Evolutionary conservation across 2,888 invertebrate genomes (phyloP), one percentile per base, ranked within the genome.

Genomic region (Melinaea menophilus): DNA sequence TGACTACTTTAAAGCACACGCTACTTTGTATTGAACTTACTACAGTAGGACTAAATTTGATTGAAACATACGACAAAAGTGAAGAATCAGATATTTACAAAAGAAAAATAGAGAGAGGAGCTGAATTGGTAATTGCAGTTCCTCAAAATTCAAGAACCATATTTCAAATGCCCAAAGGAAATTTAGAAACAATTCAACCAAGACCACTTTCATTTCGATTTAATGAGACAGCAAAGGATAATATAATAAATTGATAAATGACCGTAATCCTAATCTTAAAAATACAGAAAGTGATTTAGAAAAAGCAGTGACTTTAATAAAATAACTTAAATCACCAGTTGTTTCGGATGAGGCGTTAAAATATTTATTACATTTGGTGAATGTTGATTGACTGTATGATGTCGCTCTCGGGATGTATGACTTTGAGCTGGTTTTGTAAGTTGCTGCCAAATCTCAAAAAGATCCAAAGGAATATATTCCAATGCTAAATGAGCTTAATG

Each of bases 391-490:
- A 59, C 86, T 98, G 31, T 97, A 95, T 78, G 94, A 96, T 79
- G 93, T 95, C 33, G 96, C 98, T 1, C 88, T 98, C 58, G 96
- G 96, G 59, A 95, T 96, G 79, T 98, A 97, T 79, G 95, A 98
- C 84, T 94, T 98, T 75, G 95, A 96, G 69, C 92, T 98, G 60
- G 95, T 97, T 1, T 85, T 96, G 56, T 93, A 96, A 82, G 94
- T 98, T 4, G 97, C 97, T 31, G 94, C 94, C 72, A 95, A 95
- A 79, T 96, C 97, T 0, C 95, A 96, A 73, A 96, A 96, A 83
- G 98, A 99, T 89, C 98, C 99, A 0, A 97, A 97, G 81, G 97
- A 98, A 78, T 98, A 96, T 84, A 89, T 98, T 48, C 95, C 96
- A 2, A 95, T 97, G 84, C 89, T 98, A 56, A 95, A 96, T 79